Evolutionary conservation across 2,888 invertebrate species (phyloP), one percentile per base, ranked within the genome.

Genomic region (Cheilosia vulpina): DNA sequence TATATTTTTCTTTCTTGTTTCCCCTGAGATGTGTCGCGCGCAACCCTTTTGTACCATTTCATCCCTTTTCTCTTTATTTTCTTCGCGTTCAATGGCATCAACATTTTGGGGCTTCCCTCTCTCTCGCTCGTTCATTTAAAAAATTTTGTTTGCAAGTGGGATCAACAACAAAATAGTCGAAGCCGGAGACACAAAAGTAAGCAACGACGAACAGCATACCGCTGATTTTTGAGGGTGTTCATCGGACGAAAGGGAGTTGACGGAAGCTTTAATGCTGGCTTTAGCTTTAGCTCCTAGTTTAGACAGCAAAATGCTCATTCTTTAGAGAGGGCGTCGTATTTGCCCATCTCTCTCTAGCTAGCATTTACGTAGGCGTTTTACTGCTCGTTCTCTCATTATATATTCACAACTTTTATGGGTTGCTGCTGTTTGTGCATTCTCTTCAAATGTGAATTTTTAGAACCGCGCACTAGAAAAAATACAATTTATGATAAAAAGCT

Each of bases 21-120:
- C 76, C 68, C 76, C 58, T 76, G 75, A 76, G 58, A 76, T 66
- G 66, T 75, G 57, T 68, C 68, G 53, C 76, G 76, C 76, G 68
- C 76, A 77, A 77, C 76, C 76, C 76, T 77, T 77, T 77, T 53
- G 58, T 50, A 66, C 41, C 24, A 57, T 38, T 50, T 75, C 57
- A 66, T 68, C 60, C 52, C 38, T 68, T 60, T 47, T 66, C 55
- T 27, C 34, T 50, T 52, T 17, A 43, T 65, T 55, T 75, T 43
- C 11, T 53, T 75, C 57, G 24, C 63, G 47, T 47, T 21, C 11
- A 31, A 4, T 63, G 19, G n/a, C 11, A 47, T 24, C 17, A 50
- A 2, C 6, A 13, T 24, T 34, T 58, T 13, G 27, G 71, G 27
- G 52, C 41, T 62, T 68, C 52, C 38, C 45, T 52, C 58, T 53